Evolutionary conservation across 2,113 vertebrate species (phyloP).

Genomic region (Falcunculus frontatus): DNA sequence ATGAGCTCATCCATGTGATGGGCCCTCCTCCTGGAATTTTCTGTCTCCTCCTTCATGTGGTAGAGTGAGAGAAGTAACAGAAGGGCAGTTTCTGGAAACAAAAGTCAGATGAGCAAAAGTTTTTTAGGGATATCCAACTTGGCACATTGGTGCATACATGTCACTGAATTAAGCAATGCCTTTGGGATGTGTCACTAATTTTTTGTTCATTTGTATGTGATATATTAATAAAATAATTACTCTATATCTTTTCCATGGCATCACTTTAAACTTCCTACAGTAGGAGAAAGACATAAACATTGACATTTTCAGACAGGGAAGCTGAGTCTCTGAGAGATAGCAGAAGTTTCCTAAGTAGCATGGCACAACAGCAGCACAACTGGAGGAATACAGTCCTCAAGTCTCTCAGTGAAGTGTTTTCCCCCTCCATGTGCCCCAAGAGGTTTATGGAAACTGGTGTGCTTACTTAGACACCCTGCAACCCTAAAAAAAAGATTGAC

Average conservation of each 20-base stretch:
- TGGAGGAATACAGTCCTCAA: background rate
- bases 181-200: background rate
- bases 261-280: background rate
- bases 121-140: background rate
- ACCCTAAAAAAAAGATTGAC: background rate
- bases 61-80: background rate
- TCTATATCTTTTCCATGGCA: background rate
- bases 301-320: background rate
- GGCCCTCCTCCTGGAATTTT: background rate
- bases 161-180: background rate
- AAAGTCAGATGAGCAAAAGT: background rate
- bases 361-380: background rate
- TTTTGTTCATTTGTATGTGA: background rate
- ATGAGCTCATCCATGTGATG: background rate
- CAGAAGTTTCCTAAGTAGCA: background rate
- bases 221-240: background rate
- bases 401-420: background rate
- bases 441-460: background rate
- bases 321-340: background rate
- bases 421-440: fast-evolving
- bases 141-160: background rate
- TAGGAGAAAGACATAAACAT: background rate
- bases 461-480: background rate
- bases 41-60: background rate
- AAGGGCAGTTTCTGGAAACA: background rate